Evolutionary conservation across 2,888 invertebrate species (phyloP), one percentile per base, ranked within the genome.

Genomic region (Cylindroiulus punctatus): DNA sequence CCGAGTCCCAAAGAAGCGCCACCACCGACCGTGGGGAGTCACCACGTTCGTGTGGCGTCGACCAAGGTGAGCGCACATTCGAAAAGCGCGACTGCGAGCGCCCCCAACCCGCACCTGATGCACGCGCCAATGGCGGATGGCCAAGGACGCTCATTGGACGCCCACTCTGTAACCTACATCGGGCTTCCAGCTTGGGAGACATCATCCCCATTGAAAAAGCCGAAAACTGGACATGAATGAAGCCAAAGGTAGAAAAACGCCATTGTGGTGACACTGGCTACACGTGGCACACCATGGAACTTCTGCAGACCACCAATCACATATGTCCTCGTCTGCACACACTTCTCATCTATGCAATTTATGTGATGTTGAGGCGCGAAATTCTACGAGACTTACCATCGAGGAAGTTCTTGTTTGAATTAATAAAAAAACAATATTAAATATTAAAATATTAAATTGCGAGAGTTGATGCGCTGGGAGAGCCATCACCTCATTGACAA

Each of bases 21-120:
- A 65, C 65, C 65, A 26, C 65, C 65, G 65, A 65, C 65, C 65
- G 65, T 52, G 52, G 19, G 52, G 52, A 52, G n/a, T 52, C 52
- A 52, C 52, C 52, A 52, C 65, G 65, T 65, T 65, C 65, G 65
- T 65, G 65, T 65, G 65, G 65, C 26, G 12, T 10, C 2, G 22
- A n/a, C 26, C 65, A 22, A 65, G 65, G 65, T 65, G 65, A 22
- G 65, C 10, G 22, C 65, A 2, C 3, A 22, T 65, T 65, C 10
- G 10, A n/a, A 1, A n/a, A 10, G 26, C 26, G 26, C 65, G 1
- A 12, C 8, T 12, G 65, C 57, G 10, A 65, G 65, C 65, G 65
- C 65, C 65, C 22, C 65, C 65, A 65, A 65, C 65, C 65, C 65
- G 22, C 65, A 65, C 65, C 65, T 65, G 52, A 19, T 52, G 52